These are phyloP conservation scores for Panonychus citri DNA, from an alignment of 1,140 invertebrate genomes.

Conservation along the genomic window DNA sequence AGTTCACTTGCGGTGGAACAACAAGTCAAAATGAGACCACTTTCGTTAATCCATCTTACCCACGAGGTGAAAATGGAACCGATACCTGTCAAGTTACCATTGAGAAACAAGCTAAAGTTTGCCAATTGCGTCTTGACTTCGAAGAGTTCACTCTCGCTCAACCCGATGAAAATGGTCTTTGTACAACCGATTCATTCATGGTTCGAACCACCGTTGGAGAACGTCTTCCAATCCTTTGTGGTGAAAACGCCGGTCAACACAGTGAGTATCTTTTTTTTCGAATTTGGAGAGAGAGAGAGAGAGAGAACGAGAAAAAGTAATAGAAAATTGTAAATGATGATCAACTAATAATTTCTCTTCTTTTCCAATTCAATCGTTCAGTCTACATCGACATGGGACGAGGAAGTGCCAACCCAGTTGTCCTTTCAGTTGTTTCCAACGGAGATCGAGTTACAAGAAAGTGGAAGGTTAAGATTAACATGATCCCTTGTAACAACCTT, in stretches of 20 bases:
- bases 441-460: conserved; percentile 34
- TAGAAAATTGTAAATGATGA: background rate
- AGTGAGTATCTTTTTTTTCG: conserved; percentile 32
- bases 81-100: conserved; percentile 42
- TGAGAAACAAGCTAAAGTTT: conserved; percentile 38
- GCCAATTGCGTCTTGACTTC: conserved; percentile 55
- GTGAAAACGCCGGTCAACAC: conserved; percentile 53
- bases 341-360: background rate
- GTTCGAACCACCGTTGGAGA: conserved; percentile 38
- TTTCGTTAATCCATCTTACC: conserved; percentile 55
- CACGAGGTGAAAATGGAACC: conserved; percentile 37
- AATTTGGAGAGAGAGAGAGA: too few species aligned
- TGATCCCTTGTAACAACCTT: conserved; percentile 44
- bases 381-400: conserved; percentile 43
- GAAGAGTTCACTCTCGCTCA: conserved; percentile 42
- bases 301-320: too few species aligned
- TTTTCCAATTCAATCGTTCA: conserved; percentile 18
- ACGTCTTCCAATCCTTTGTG: conserved; percentile 44
- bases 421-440: conserved; percentile 37
- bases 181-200: conserved; percentile 39
- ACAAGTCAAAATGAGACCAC: conserved; percentile 54
- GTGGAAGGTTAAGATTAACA: conserved; percentile 51
- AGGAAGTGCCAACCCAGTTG: conserved; percentile 33
- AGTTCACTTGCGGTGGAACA: conserved; percentile 39
- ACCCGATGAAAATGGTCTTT: conserved; percentile 43